Evolutionary conservation across 2,797 vertebrate species (phyloP).

Genomic region (Perodicticus potto): DNA sequence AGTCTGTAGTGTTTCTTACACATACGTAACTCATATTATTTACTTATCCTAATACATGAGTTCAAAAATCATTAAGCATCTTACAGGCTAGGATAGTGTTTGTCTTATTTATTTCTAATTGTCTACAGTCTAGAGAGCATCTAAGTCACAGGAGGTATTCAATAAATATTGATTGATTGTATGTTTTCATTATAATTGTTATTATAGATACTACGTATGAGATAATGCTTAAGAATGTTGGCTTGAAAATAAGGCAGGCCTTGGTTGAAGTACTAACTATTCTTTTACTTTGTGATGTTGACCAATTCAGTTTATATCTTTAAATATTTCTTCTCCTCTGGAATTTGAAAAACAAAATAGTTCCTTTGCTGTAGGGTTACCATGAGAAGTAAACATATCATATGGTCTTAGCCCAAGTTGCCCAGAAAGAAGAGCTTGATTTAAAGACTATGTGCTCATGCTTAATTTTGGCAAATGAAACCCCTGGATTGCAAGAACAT

Average conservation of each 20-base stretch:
- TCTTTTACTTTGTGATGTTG: not conserved
- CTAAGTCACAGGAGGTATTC: not conserved
- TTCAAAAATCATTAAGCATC: not conserved
- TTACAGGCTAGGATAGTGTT: not conserved
- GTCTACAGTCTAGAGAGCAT: not conserved
- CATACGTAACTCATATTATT: not conserved
- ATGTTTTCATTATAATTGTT: constrained; percentile 9
- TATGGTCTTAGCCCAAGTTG: not conserved
- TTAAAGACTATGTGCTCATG: not conserved
- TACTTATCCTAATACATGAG: not conserved
- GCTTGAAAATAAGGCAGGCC: not conserved
- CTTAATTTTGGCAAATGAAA: not conserved
- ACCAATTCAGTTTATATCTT: not conserved
- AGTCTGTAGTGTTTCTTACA: not conserved
- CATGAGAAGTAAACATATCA: not conserved
- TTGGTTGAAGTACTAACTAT: not conserved
- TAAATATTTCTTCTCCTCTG: not conserved
- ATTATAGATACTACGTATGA: not conserved
- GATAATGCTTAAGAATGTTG: not conserved
- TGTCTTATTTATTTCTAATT: not conserved
- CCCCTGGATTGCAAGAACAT: not conserved
- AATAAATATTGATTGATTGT: not conserved
- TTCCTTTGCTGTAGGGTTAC: not conserved
- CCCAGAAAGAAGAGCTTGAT: not conserved
- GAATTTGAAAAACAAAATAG: constrained; percentile 4